phyloP scores from a whole-genome alignment of 2,888 invertebrate species.

The Epistrophe eligans region DNA sequence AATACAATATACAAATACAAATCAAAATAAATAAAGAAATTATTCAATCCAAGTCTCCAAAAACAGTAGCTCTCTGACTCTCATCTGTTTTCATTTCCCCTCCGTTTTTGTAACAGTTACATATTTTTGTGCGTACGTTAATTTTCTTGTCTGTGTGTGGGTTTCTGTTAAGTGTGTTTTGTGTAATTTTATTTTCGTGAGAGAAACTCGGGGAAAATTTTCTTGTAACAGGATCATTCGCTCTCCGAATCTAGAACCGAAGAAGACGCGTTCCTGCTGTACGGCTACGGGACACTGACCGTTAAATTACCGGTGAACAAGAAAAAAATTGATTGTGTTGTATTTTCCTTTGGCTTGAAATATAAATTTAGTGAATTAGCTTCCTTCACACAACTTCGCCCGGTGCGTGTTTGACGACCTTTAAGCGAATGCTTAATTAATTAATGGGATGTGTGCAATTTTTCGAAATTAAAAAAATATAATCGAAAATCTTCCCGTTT shows the following conservation, averaged over 20 bases:
- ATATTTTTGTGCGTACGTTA: constrained; percentile 29
- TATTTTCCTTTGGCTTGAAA: constrained; percentile 20
- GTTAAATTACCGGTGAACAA: constrained; percentile 67
- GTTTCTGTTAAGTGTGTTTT: not conserved
- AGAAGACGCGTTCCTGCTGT: constrained; percentile 54
- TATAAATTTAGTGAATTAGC: constrained; percentile 17
- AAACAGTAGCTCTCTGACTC: not conserved
- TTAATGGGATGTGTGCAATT: constrained; percentile 31
- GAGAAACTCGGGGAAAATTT: constrained; percentile 57
- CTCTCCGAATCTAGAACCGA: constrained; percentile 64
- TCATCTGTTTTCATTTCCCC: constrained; percentile 1
- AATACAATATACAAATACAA: constrained; percentile 28
- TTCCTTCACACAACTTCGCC: constrained; percentile 39
- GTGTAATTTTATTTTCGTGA: constrained; percentile 36
- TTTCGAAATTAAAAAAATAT: constrained; percentile 10
- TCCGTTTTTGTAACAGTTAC: constrained; percentile 46
- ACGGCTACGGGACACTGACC: constrained; percentile 67
- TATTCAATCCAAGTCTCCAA: constrained; percentile 28
- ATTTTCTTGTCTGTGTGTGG: not conserved
- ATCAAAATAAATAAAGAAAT: constrained; percentile 40
- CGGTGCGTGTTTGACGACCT: constrained; percentile 19
- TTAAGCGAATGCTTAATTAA: constrained; percentile 7
- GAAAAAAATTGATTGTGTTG: constrained; percentile 15
- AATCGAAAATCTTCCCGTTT: constrained; percentile 17
- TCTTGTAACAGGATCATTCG: constrained; percentile 72